These are phyloP conservation scores for Cydia splendana DNA, from an alignment of 1,140 invertebrate genomes.

Conservation along the genomic window DNA sequence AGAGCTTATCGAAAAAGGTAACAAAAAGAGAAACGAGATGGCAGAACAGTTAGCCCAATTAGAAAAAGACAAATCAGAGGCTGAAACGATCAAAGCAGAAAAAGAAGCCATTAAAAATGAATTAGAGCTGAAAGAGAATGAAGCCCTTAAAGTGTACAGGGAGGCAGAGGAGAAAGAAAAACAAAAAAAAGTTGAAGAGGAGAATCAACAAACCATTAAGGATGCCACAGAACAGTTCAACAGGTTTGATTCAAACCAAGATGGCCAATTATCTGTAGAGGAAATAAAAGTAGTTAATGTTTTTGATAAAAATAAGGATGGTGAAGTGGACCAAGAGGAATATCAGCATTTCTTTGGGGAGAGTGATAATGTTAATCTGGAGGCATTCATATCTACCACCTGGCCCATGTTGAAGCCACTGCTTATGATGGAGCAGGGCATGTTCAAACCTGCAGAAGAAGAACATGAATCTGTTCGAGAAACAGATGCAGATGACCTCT, in stretches of 20 bases:
- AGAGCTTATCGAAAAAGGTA: constrained; percentile 89
- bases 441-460: constrained; percentile 81
- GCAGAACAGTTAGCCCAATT: constrained; percentile 85
- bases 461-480: constrained; percentile 66
- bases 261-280: constrained; percentile 86
- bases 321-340: constrained; percentile 89
- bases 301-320: constrained; percentile 95
- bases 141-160: constrained; percentile 88
- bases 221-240: constrained; percentile 87
- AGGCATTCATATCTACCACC: constrained; percentile 85
- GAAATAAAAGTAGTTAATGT: constrained; percentile 89
- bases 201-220: constrained; percentile 79
- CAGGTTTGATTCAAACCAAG: constrained; percentile 88
- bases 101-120: constrained; percentile 86
- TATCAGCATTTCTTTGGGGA: constrained; percentile 91
- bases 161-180: constrained; percentile 84
- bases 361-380: constrained; percentile 84
- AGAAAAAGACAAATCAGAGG: constrained; percentile 86
- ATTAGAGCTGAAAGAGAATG: constrained; percentile 87
- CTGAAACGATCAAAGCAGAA: constrained; percentile 85
- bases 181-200: constrained; percentile 81
- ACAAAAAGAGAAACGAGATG: constrained; percentile 86
- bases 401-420: constrained; percentile 91
- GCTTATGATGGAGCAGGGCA: constrained; percentile 85
- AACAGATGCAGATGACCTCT: constrained; percentile 61